Percentiles rank a stretch among this genome's conserved stretches.
phyloP scores from a whole-genome alignment of 1,140 invertebrate genomes.

The Drosophila biarmipes region DNA sequence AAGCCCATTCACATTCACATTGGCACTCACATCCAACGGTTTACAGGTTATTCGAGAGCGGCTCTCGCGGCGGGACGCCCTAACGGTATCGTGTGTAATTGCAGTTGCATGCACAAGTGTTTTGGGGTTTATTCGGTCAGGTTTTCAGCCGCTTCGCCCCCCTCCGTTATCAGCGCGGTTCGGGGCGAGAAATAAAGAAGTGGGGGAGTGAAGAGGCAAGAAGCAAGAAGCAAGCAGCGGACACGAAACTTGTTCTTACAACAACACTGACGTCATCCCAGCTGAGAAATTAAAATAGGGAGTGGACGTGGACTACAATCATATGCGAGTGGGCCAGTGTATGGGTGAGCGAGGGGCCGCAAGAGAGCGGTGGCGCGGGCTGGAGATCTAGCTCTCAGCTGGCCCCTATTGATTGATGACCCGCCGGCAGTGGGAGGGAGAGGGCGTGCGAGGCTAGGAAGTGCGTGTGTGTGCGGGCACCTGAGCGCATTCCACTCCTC shows the following conservation, averaged over 20 bases:
- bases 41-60: slow-evolving; percentile 57
- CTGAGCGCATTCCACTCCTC: slow-evolving; percentile 3
- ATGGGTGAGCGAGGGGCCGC: slow-evolving; percentile 24
- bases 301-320: slow-evolving; percentile 69
- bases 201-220: slow-evolving; percentile 16
- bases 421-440: slow-evolving; percentile 1
- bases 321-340: slow-evolving; percentile 43
- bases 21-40: slow-evolving; percentile 59
- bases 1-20: slow-evolving; percentile 22
- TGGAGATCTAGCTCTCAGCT: slow-evolving; percentile 51
- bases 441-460: slow-evolving; percentile 20
- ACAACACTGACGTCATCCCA: slow-evolving; percentile 80
- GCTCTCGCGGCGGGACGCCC: slow-evolving; percentile 51
- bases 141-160: slow-evolving; percentile 33
- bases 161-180: slow-evolving; percentile 27
- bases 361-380: slow-evolving; percentile 15
- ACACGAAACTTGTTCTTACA: slow-evolving; percentile 75
- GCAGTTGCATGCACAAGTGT: slow-evolving; percentile 71
- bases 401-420: slow-evolving; percentile 70
- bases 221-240: slow-evolving; percentile 9
- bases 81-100: slow-evolving; percentile 78
- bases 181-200: slow-evolving; percentile 24
- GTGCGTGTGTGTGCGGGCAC: slow-evolving; percentile 15
- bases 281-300: slow-evolving; percentile 74
- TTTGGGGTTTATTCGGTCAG: slow-evolving; percentile 70